Evolutionary conservation across 2,888 invertebrate species (phyloP).

Genomic region (Oxytorus armatus): DNA sequence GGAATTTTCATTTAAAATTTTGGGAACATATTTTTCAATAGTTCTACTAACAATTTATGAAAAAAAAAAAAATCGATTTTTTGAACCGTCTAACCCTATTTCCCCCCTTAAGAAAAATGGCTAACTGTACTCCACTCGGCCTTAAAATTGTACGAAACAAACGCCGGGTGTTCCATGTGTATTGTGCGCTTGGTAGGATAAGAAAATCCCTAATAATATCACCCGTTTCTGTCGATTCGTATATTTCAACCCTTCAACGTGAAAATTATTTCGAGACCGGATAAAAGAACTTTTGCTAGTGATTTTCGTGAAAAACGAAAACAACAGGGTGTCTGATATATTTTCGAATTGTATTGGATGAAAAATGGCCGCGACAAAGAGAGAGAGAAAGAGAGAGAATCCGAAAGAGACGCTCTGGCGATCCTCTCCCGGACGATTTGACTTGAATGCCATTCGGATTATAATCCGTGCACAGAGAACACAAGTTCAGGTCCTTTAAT

Average conservation of each 20-base stretch:
- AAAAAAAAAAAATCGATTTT: too few species aligned
- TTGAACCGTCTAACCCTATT: too few species aligned
- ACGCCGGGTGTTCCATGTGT: conserved; percentile 6
- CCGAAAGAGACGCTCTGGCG: conserved; percentile 1
- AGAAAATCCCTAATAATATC: not conserved
- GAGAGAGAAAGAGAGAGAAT: too few species aligned
- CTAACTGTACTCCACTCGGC: too few species aligned
- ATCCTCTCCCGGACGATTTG: conserved; percentile 27
- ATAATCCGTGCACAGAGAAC: conserved; percentile 19
- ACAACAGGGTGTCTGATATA: conserved; percentile 9
- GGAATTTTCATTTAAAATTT: too few species aligned
- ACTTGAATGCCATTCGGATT: conserved; percentile 37
- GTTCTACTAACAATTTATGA: too few species aligned
- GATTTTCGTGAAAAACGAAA: conserved; percentile 46
- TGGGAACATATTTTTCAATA: too few species aligned
- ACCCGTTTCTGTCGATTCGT: not conserved
- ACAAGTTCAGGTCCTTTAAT: not conserved
- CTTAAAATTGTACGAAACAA: not conserved
- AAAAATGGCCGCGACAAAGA: not conserved
- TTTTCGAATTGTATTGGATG: conserved; percentile 38
- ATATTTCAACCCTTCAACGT: not conserved
- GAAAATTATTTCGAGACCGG: not conserved
- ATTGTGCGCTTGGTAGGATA: not conserved
- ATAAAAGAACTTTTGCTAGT: not conserved
- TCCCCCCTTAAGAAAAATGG: too few species aligned